Percentiles rank a stretch among this genome's conserved stretches.
These are phyloP conservation scores for Scylla paramamosain DNA, from an alignment of 1,140 invertebrate species.

Conservation along the genomic window DNA sequence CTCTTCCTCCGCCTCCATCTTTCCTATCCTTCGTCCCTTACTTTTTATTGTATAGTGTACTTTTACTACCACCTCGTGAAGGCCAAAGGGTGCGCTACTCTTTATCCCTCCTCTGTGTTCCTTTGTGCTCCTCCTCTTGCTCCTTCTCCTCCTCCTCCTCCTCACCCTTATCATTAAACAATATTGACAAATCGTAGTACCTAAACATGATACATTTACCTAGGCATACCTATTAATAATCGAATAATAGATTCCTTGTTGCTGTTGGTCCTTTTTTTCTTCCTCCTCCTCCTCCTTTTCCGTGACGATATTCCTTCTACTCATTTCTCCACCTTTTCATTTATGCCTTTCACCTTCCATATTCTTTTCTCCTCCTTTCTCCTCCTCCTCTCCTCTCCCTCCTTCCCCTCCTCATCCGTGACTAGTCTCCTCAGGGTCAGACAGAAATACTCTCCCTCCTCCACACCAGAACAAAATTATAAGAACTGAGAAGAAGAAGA, in stretches of 20 bases:
- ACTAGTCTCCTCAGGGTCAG: background rate
- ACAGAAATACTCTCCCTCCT: background rate
- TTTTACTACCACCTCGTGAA: too few relatives aligned
- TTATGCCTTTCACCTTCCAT: background rate
- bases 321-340: background rate
- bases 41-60: too few relatives aligned
- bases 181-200: too few relatives aligned
- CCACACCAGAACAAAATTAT: too few relatives aligned
- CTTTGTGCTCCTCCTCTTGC: background rate
- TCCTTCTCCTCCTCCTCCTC: background rate
- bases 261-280: too few relatives aligned
- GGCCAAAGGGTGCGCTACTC: background rate
- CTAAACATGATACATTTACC: too few relatives aligned
- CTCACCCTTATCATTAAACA: too few relatives aligned
- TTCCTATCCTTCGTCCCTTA: too few relatives aligned
- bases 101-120: background rate
- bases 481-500: too few relatives aligned
- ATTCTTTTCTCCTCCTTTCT: background rate
- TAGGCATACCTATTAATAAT: too few relatives aligned
- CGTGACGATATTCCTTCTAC: background rate
- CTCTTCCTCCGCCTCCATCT: too few relatives aligned
- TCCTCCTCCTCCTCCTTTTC: background rate
- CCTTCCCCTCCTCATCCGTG: background rate
- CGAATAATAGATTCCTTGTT: too few relatives aligned
- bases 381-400: background rate